A percentile compares a stretch with the other conserved stretches of the same genome.
These are phyloP conservation scores for Mythimna lalbum DNA, from an alignment of 2,888 invertebrate species.

Conservation along the genomic window DNA sequence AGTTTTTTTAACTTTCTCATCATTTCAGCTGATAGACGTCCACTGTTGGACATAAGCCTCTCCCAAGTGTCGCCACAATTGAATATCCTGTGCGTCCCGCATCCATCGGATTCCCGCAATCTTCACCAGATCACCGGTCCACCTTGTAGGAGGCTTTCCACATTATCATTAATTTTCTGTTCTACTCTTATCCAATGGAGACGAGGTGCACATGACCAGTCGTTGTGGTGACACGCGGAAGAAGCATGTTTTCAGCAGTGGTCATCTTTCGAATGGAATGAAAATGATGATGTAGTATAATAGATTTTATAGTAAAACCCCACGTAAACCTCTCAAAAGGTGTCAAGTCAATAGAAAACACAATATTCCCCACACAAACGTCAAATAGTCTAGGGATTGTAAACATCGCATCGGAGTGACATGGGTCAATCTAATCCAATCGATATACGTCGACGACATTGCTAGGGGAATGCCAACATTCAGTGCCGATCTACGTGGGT, in stretches of 20 bases:
- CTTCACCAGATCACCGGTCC: no score
- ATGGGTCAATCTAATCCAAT: conserved; percentile 58
- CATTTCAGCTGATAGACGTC: no score
- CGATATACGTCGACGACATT: conserved; percentile 46
- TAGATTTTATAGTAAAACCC: no score
- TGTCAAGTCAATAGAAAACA: conserved; percentile 19
- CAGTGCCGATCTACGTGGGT: conserved; percentile 13
- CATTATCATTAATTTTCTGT: no score
- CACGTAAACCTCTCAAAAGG: background rate
- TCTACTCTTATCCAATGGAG: no score
- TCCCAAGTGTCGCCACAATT: no score
- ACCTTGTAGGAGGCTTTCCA: no score
- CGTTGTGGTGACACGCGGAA: background rate
- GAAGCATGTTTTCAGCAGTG: background rate
- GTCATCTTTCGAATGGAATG: background rate
- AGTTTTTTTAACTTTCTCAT: no score
- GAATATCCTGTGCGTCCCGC: no score
- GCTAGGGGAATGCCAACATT: conserved; percentile 36
- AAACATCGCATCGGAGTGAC: conserved; percentile 50
- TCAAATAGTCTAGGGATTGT: conserved; percentile 48
- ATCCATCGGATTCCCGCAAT: no score
- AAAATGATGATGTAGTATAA: background rate
- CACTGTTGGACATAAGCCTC: no score
- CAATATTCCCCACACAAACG: conserved; percentile 37
- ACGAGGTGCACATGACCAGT: no score